phyloP scores from a whole-genome alignment of 1,140 invertebrate genomes.

The Potamilus streckersoni region DNA sequence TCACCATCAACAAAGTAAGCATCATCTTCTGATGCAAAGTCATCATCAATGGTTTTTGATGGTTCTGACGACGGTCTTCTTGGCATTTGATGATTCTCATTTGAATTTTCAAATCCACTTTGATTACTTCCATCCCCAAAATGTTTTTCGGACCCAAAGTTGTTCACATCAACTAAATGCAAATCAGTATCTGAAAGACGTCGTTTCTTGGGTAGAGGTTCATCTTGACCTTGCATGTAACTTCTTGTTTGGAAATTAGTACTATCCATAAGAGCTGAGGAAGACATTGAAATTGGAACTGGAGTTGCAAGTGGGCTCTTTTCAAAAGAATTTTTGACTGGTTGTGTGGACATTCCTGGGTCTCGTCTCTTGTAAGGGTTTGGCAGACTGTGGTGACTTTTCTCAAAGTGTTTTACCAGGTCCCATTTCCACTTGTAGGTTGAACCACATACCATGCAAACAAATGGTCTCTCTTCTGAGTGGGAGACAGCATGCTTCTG shows the following conservation, averaged over 20 bases:
- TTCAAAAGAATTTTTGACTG: not conserved
- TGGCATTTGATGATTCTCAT: too few species aligned
- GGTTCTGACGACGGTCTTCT: too few species aligned
- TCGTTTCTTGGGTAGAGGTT: constrained; percentile 39
- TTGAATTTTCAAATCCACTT: too few species aligned
- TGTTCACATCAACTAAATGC: not conserved
- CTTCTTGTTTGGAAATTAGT: constrained; percentile 14
- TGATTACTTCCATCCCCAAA: too few species aligned
- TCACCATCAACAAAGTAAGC: too few species aligned
- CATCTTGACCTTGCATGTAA: constrained; percentile 10
- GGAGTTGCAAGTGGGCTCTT: constrained; percentile 14
- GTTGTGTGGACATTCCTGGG: constrained; percentile 14
- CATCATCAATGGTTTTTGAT: too few species aligned
- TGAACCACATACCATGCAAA: constrained; percentile 66
- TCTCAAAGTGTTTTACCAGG: constrained; percentile 67
- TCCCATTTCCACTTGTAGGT: constrained; percentile 69
- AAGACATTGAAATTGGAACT: constrained; percentile 34
- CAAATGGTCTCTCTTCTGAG: constrained; percentile 63
- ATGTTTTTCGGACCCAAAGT: too few species aligned
- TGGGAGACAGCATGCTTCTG: constrained; percentile 67
- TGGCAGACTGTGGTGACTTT: constrained; percentile 61
- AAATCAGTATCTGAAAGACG: constrained; percentile 50
- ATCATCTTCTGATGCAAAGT: too few species aligned
- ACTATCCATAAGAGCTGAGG: constrained; percentile 41
- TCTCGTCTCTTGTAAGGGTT: constrained; percentile 67